Evolutionary conservation across 2,888 invertebrate genomes (phyloP), one percentile per base, ranked within the genome.

Genomic region (Drosophila austrosaltans): DNA sequence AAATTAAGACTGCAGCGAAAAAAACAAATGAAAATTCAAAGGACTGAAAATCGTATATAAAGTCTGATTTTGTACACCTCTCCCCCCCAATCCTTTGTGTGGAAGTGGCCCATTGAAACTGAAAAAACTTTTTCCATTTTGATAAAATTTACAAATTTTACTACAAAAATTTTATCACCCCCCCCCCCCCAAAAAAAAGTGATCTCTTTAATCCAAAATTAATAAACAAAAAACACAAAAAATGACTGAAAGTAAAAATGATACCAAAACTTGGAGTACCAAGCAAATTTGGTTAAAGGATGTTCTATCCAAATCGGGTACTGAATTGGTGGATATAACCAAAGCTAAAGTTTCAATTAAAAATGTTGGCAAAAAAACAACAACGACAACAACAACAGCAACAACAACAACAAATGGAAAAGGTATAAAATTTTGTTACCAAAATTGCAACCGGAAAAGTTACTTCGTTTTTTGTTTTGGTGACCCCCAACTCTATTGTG

Each of bases 261-360:
- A 80, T 54, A 77, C 79, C 60, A 86, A 79, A 70, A 79, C 78
- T 73, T 91, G 92, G 92, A 66, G 76, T 20, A 74, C 92, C 78
- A 92, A 93, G 86, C 93, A 93, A 88, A 92, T 92, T 83, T 93
- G 93, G 93, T 92, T 93, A 82, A 93, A 93, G 83, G 93, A 93
- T 90, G 91, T 93, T 56, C 91, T 93, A 54, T 91, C 92, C 57
- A 93, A 93, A 81, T 93, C 93, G 16, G 91, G 92, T 60, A 92
- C 91, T 30, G 92, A 92, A 75, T 79, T 93, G 63, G 82, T 92
- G 77, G 91, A 92, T 84, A 86, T 92, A 68, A 87, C 91, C 63
- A 87, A 89, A 48, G 68, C 75, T 87, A 6, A 82, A 87, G 40
- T 72, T 69, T 62, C 12, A 25, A 36, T 67, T 81, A 82, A 75